Evolutionary conservation across 2,113 vertebrate species (phyloP), one percentile per base, ranked within the genome.

Genomic region (Tachysurus fulvidraco): DNA sequence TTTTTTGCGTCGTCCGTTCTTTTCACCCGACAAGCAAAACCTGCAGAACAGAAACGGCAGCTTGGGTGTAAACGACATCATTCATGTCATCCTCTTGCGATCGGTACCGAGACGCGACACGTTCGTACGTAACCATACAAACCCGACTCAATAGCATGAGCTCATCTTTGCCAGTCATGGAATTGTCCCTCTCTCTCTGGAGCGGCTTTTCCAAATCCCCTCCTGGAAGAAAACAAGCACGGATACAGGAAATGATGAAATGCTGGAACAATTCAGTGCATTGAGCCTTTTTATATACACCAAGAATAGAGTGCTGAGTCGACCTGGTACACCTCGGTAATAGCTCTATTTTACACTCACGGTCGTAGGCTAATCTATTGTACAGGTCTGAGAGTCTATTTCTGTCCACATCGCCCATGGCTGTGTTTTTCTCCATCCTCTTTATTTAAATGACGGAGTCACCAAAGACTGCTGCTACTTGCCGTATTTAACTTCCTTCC

Each of bases 161-260:
- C 11, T 57, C 28, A 41, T 55, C 50, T 41, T 41, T 19, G 50
- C 65, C 62, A 10, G n/a, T 30, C 14, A n/a, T 50, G 25, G 80
- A 44, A 69, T 83, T 67, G 44, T 84, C 57, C 25, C 41, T 67
- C n/a, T 19, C n/a, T 19, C 28, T 12, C 46, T 59, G 21, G 30
- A 83, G 23, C 62, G 28, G 30, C 71, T 30, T 54, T 0, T 59
- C n/a, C 67, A 59, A 57, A 25, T 84, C 36, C 36, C 16, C 11
- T 36, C 12, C 62, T 57, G 36, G 30, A 76, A 30, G 59, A 65
- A 80, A 54, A 28, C 36, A 30, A 76, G 23, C 12, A 9, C 25
- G 59, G 46, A 81, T 50, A 41, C 83, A 85, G 83, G 87, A 76
- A 64, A 21, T 88, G 74, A 81, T 81, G 74, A 77, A 77, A 67